A percentile compares a stretch with the other conserved stretches of the same genome.
These are phyloP conservation scores for Cromileptes altivelis DNA, from an alignment of 2,113 vertebrate species.

Conservation along the genomic window DNA sequence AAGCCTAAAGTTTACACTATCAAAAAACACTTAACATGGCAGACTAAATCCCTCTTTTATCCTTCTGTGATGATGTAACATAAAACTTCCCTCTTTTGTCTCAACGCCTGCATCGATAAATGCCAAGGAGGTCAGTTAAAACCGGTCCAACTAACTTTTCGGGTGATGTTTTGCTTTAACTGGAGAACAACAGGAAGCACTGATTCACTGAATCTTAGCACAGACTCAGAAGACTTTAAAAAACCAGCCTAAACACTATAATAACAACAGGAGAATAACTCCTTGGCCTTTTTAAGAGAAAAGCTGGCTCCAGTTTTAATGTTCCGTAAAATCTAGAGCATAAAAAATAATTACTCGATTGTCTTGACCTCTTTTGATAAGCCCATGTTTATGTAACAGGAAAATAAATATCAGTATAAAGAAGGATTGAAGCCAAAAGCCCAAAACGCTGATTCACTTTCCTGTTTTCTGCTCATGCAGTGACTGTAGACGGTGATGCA, in stretches of 20 bases:
- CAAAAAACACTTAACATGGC: too few relatives aligned
- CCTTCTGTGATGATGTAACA: too few relatives aligned
- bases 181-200: too few relatives aligned
- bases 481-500: neutral
- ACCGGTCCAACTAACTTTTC: too few relatives aligned
- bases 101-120: too few relatives aligned
- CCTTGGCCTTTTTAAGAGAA: neutral
- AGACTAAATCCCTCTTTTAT: too few relatives aligned
- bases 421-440: conserved; percentile 5
- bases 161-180: too few relatives aligned
- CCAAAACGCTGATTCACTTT: conserved; percentile 47
- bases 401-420: conserved; percentile 3
- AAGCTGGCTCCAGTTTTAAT: neutral
- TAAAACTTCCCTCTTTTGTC: too few relatives aligned
- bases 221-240: too few relatives aligned
- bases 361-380: conserved; percentile 27
- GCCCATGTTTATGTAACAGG: neutral
- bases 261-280: neutral
- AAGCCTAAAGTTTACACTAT: too few relatives aligned
- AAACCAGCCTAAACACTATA: neutral
- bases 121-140: too few relatives aligned
- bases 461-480: conserved; percentile 39
- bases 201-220: too few relatives aligned
- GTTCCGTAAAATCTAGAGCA: neutral
- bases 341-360: neutral